Percentiles rank a stretch among this genome's conserved stretches.
Conservation (phyloP, 2,888 invertebrate species). For the Aporophyla nigra region DNA sequence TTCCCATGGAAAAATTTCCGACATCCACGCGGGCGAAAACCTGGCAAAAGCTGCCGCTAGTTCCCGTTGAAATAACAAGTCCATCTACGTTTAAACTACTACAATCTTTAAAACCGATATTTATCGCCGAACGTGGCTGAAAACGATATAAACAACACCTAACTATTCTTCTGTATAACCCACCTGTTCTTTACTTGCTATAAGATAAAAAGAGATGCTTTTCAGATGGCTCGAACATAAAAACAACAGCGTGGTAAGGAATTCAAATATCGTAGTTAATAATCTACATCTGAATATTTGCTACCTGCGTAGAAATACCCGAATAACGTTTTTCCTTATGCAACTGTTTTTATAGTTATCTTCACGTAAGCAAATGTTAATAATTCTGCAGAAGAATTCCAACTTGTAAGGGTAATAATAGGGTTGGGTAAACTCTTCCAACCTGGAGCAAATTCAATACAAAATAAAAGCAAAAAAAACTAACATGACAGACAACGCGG, state of each 20-base stretch:
- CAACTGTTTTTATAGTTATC: not conserved
- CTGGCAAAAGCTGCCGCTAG: too few species aligned
- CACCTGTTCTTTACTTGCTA: not conserved
- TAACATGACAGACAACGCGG: conserved; percentile 40
- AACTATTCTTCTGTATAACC: conserved; percentile 6
- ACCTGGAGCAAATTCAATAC: conserved; percentile 31
- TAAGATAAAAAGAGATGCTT: conserved; percentile 22
- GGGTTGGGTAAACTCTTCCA: conserved; percentile 2
- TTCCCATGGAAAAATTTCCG: too few species aligned
- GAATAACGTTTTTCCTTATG: conserved; percentile 13
- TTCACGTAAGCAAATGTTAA: conserved; percentile 4
- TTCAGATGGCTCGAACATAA: conserved; percentile 3
- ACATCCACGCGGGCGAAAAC: too few species aligned
- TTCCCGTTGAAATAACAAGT: not conserved
- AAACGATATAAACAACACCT: conserved; percentile 15
- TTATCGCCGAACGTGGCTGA: conserved; percentile 25
- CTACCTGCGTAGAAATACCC: not conserved
- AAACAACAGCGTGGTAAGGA: conserved; percentile 12
- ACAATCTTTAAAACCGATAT: conserved; percentile 38
- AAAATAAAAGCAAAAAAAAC: conserved; percentile 29
- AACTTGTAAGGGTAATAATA: not conserved
- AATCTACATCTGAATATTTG: conserved; percentile 19
- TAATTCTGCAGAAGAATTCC: not conserved
- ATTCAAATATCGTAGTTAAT: conserved; percentile 24
- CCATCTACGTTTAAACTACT: conserved; percentile 22